phyloP scores from a whole-genome alignment of 2,113 vertebrate species.

The Herpailurus yagouaroundi region DNA sequence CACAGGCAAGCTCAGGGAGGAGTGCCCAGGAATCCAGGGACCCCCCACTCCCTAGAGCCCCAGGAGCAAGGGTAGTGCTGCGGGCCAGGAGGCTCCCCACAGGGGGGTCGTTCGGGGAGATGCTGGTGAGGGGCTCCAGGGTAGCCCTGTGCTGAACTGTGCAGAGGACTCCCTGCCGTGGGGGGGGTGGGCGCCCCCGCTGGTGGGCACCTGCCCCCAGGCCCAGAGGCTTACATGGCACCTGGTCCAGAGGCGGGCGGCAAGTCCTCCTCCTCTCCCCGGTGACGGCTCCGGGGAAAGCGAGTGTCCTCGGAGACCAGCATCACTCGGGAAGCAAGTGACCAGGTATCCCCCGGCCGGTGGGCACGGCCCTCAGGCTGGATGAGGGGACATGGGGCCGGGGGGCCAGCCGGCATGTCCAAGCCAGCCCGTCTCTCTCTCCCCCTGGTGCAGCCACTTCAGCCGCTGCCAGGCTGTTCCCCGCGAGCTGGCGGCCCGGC shows the following conservation, averaged over 20 bases:
- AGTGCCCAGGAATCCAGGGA: background rate
- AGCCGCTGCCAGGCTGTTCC: conserved; percentile 34
- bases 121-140: background rate
- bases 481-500: background rate
- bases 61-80: background rate
- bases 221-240: conserved; percentile 79
- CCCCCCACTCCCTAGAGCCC: background rate
- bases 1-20: background rate
- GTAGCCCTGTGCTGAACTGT: background rate
- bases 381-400: background rate
- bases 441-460: background rate
- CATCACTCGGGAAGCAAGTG: conserved; percentile 67
- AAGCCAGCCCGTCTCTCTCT: background rate
- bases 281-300: conserved; percentile 59
- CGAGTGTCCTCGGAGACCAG: conserved; percentile 43
- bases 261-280: conserved; percentile 75
- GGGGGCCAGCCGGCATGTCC: background rate
- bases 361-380: conserved; percentile 66
- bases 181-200: background rate
- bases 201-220: background rate
- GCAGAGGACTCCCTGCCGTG: background rate
- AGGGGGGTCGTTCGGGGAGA: background rate
- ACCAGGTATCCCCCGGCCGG: conserved; percentile 70
- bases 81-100: background rate
- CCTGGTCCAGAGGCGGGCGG: conserved; percentile 70